Evolutionary conservation across 2,113 vertebrate species (phyloP), one percentile per base, ranked within the genome.

Genomic region (Guaruba guarouba): DNA sequence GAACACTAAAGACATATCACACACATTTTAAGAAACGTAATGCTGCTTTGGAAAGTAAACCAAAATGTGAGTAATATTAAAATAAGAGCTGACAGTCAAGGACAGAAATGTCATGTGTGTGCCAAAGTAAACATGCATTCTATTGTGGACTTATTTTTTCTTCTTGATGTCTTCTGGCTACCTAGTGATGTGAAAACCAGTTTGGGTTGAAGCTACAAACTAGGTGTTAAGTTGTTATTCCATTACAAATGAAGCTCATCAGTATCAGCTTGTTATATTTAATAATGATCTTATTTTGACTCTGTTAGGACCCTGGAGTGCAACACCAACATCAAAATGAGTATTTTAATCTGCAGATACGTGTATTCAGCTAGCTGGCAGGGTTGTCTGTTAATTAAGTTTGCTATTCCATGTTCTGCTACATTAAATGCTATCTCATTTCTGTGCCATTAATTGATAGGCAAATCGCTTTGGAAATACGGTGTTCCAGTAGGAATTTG

Each of bases 101-200:
- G 77, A 62, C 69, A 66, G 74, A 95, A 91, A 67, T 85, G 59
- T 86, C 71, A 64, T 0, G 0, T 79, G 86, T 59, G 54, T 91
- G 57, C 74, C 91, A 90, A 91, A 94, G 69, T 90, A 96, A 92
- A 69, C 76, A 73, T 5, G 15, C 17, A 64, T 78, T 95, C 59
- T 88, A 6, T 37, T 71, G 64, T 77, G 76, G 46, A 54, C 19
- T 10, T 66, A 75, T 61, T 57, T 63, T 23, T 59, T n/a, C 20
- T 20, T n/a, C 33, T 89, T 96, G 37, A 18, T 95, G 19, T 93
- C 41, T 95, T 93, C 43, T 88, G 64, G 41, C 77, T 96, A 29
- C 9, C 31, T 96, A 79, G 81, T 95, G 62, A 96, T 93, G 68
- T 88, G 87, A 90, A 95, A 96, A 96, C 37, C 55, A 85, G 43